These are phyloP conservation scores for Argya squamiceps DNA, from an alignment of 2,797 vertebrate genomes.

Conservation along the genomic window DNA sequence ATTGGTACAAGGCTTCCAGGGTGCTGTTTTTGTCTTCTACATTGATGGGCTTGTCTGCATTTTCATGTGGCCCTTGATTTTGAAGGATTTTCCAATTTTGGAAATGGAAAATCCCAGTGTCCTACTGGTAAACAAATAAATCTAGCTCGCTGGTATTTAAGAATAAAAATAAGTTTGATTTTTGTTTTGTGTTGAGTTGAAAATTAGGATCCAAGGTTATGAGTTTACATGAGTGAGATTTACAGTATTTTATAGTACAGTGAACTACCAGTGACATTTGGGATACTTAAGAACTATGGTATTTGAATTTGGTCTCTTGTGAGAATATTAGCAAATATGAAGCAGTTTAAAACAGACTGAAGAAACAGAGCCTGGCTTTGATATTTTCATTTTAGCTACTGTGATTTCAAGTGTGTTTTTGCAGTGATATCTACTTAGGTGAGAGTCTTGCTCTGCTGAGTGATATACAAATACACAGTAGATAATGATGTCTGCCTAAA, in stretches of 20 bases:
- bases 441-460: background rate
- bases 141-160: background rate
- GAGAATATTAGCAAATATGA: background rate
- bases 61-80: background rate
- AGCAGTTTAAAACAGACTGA: background rate
- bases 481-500: background rate
- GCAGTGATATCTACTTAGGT: background rate
- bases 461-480: background rate
- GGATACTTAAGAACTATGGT: background rate
- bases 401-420: background rate
- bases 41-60: background rate
- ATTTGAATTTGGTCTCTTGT: background rate
- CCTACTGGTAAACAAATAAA: background rate
- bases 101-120: background rate
- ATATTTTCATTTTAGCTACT: background rate
- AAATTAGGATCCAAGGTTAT: background rate
- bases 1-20: background rate
- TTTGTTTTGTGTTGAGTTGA: background rate
- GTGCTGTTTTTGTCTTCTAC: background rate
- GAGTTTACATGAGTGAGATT: background rate
- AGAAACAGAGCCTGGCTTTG: background rate
- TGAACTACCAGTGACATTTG: accelerated
- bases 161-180: background rate
- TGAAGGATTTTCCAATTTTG: background rate
- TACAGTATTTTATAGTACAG: background rate